A percentile compares a stretch with the other conserved stretches of the same genome.
These are phyloP conservation scores for Gastracanthus pulcherrimus DNA, from an alignment of 2,888 invertebrate species.

Conservation along the genomic window DNA sequence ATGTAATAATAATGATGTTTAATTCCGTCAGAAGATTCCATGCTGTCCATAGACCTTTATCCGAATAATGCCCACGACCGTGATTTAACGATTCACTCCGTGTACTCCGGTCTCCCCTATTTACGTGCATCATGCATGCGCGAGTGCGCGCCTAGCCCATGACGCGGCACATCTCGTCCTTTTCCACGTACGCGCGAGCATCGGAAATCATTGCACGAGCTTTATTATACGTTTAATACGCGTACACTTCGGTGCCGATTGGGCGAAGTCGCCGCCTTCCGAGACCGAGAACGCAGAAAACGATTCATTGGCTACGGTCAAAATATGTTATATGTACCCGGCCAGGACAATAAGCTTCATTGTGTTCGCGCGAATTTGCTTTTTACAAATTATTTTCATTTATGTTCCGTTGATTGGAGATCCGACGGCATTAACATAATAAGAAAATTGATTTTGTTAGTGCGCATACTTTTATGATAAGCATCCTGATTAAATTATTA, in stretches of 20 bases:
- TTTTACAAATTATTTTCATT: too few species aligned
- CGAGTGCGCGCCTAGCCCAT: not conserved
- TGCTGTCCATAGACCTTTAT: too few species aligned
- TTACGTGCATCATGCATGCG: not conserved
- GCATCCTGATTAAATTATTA: too few species aligned
- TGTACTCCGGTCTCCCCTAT: not conserved
- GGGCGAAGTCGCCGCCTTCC: too few species aligned
- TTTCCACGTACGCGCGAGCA: too few species aligned
- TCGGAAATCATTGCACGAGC: not conserved
- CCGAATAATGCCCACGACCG: not conserved
- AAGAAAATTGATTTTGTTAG: not conserved
- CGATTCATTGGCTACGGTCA: not conserved
- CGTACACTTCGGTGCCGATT: too few species aligned
- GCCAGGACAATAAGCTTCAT: constrained; percentile 36
- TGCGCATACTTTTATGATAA: too few species aligned
- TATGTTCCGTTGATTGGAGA: too few species aligned
- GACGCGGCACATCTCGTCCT: not conserved
- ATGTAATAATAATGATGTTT: too few species aligned
- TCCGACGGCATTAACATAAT: too few species aligned
- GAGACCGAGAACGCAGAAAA: too few species aligned
- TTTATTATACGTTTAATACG: not conserved
- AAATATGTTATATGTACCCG: not conserved
- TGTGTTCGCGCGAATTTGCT: constrained; percentile 21
- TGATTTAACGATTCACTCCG: not conserved
- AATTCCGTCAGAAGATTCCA: too few species aligned